Conservation (phyloP, 1,140 invertebrate genomes). For the Stegodyphus dumicola region DNA sequence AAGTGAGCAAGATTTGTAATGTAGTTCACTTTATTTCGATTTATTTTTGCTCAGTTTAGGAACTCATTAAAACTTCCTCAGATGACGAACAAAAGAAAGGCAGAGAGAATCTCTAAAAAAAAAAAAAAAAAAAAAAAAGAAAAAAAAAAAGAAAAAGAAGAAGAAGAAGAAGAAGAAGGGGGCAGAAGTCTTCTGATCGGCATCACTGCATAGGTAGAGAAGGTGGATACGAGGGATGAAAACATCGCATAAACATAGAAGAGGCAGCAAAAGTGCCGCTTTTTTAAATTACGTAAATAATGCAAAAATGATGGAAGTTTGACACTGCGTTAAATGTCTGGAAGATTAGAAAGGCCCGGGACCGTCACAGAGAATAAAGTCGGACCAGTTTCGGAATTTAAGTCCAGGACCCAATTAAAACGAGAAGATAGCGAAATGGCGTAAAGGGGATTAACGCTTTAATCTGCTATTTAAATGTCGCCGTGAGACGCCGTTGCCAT, state of each 20-base stretch:
- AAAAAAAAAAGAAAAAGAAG: not conserved
- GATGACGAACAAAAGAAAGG: not conserved
- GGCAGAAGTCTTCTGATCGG: too few relatives aligned
- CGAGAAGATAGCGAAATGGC: conserved; percentile 56
- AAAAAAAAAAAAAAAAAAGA: too few relatives aligned
- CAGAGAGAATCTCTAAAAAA: not conserved
- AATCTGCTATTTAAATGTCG: conserved; percentile 61
- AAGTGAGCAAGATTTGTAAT: too few relatives aligned
- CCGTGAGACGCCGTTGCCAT: conserved; percentile 51
- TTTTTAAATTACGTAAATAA: conserved; percentile 61
- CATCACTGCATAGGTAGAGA: too few relatives aligned
- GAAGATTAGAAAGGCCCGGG: too few relatives aligned
- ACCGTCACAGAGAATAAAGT: conserved; percentile 27
- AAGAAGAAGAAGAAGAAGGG: not conserved
- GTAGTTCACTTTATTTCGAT: too few relatives aligned
- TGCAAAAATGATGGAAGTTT: conserved; percentile 55
- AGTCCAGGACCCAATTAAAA: conserved; percentile 50
- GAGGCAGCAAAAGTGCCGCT: not conserved
- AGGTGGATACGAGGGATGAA: too few relatives aligned
- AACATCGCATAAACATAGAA: not conserved
- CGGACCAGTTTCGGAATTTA: conserved; percentile 22
- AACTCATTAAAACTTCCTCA: not conserved
- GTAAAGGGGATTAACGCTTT: conserved; percentile 59
- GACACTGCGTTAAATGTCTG: conserved; percentile 25
- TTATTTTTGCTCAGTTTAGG: not conserved